Conservation (phyloP, 2,797 vertebrate species). For the Astyanax mexicanus region DNA sequence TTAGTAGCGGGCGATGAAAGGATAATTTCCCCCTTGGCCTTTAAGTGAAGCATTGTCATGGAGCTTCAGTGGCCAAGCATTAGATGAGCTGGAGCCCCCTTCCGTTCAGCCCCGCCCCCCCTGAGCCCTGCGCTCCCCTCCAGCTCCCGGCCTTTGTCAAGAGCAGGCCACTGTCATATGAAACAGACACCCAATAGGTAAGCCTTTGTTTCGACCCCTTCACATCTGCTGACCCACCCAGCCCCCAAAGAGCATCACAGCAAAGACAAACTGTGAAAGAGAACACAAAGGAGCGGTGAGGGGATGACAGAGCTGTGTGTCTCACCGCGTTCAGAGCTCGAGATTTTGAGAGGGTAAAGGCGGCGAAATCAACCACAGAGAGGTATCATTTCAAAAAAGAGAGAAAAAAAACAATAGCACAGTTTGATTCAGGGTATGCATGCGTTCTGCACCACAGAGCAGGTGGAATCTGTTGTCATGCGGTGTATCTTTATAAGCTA, state of each 20-base stretch:
- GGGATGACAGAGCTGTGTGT: constrained; percentile 74
- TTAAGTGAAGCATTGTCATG: constrained; percentile 80
- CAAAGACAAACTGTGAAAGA: constrained; percentile 62
- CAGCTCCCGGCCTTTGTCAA: constrained; percentile 75
- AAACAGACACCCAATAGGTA: constrained; percentile 84
- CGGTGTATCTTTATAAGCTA: constrained; percentile 13
- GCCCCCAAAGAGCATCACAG: constrained; percentile 73
- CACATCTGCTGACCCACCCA: constrained; percentile 81
- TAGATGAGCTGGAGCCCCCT: constrained; percentile 77
- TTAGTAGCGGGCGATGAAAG: constrained; percentile 72
- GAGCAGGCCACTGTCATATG: constrained; percentile 64
- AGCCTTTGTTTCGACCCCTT: constrained; percentile 81
- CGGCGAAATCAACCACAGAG: constrained; percentile 46
- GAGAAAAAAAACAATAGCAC: neutral
- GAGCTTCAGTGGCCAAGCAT: constrained; percentile 77
- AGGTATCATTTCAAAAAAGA: constrained; percentile 43
- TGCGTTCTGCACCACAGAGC: constrained; percentile 17
- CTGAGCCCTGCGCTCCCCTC: constrained; percentile 64
- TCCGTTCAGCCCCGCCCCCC: constrained; percentile 51
- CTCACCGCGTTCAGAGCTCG: constrained; percentile 49
- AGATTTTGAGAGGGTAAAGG: constrained; percentile 52
- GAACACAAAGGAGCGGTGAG: constrained; percentile 71
- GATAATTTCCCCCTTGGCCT: constrained; percentile 78
- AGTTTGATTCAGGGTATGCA: constrained; percentile 1
- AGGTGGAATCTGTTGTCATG: constrained; percentile 20